Evolutionary conservation across 1,140 invertebrate genomes (phyloP).

Genomic region (Scaptomyza pallida): DNA sequence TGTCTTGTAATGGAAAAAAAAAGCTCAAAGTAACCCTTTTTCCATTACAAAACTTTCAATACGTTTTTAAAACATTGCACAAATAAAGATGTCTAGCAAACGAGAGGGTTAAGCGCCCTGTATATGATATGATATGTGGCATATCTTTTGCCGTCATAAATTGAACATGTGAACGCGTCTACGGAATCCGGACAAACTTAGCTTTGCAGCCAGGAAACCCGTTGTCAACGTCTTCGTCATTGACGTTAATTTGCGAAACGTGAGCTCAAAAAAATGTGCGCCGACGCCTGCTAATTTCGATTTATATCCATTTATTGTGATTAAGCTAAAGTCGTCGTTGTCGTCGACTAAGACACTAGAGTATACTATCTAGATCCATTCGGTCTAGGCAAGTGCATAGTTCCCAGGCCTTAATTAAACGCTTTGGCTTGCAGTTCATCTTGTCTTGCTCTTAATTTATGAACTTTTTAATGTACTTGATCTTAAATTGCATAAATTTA

Average conservation of each 20-base stretch:
- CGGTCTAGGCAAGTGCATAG: constrained; percentile 18
- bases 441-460: constrained; percentile 21
- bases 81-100: no score
- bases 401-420: constrained; percentile 60
- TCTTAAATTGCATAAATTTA: constrained; percentile 35
- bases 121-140: constrained; percentile 24
- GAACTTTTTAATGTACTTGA: constrained; percentile 5
- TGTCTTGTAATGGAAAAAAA: no score
- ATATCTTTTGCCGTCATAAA: constrained; percentile 20
- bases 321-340: constrained; percentile 35
- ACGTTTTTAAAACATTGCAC: no score
- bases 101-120: not conserved
- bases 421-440: constrained; percentile 15
- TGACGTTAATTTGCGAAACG: constrained; percentile 66
- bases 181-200: not conserved
- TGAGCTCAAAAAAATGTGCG: constrained; percentile 63
- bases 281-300: constrained; percentile 51
- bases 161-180: not conserved
- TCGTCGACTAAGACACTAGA: constrained; percentile 4
- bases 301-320: constrained; percentile 70
- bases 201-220: constrained; percentile 22
- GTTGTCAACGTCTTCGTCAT: not conserved
- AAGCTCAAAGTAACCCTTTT: no score
- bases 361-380: constrained; percentile 14
- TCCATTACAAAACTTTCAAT: no score